Base-by-base conservation (phyloP, 1,140 invertebrate species). In the Caenorhabditis inopinata region DNA sequence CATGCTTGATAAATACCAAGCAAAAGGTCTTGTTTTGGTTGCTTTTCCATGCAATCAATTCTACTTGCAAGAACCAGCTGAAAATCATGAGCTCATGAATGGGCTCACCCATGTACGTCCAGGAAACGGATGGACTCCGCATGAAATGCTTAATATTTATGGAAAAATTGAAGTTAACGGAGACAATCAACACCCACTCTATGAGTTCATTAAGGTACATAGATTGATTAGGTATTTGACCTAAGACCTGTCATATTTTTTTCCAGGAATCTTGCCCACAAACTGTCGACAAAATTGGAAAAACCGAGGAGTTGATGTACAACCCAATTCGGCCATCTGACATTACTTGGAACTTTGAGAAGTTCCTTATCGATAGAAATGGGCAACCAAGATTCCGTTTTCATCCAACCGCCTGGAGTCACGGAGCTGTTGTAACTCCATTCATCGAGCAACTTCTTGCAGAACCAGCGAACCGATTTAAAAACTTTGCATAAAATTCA, bases 271-370 rank as follows among this genome's bases (percentile, higher is more conserved):
- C 84, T 5, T 87, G 85, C 76, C 85, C 85, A 21, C 85, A 87
- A 74, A 87, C 85, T 11, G 85, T 87, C 27, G 74, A 78, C 23
- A 84, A 85, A 58, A 86, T 87, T 47, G 85, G 85, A 5, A 87
- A 86, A 74, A 77, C 85, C 6, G 83, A 86, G 12, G 85, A 86
- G 58, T 53, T 83, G 29, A 87, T 87, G 76, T 87, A 87, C 83
- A 87, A 87, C 53, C 85, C 85, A 29, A 85, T 87, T 18, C 82
- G 86, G 2, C 85, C 85, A n/a, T 88, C 85, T 81, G 90, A 90
- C 79, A 85, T 90, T 45, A 85, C 87, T 45, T 90, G 90, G 90
- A 90, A 90, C 86, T 90, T 90, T 85, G 90, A 90, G 85, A 89
- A 89, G 73, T 90, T 90, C 84, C 85, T 90, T 12, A 86, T 90